These are phyloP conservation scores for Cathartes aura DNA, from an alignment of 2,113 vertebrate species.

Conservation along the genomic window DNA sequence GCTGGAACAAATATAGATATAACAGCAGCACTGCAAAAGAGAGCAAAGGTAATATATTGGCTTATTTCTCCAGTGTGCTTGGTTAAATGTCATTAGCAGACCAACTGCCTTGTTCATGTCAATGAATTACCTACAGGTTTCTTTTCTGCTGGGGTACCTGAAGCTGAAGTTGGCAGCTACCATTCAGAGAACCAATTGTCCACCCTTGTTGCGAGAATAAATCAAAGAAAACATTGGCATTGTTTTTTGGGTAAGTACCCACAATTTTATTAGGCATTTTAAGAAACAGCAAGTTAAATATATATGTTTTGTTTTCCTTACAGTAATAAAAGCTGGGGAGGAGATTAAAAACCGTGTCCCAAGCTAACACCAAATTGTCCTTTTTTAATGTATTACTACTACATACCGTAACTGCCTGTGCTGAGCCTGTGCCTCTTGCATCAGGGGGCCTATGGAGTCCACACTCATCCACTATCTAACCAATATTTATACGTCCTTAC, in stretches of 20 bases:
- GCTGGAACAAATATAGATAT: neutral
- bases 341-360: neutral
- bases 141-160: neutral
- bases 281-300: neutral
- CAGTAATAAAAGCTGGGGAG: neutral
- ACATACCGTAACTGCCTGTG: neutral
- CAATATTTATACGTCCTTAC: neutral
- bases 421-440: neutral
- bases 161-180: neutral
- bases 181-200: neutral
- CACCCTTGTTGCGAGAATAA: neutral
- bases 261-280: neutral
- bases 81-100: neutral
- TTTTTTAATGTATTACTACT: neutral
- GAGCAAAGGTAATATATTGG: neutral
- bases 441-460: accelerated
- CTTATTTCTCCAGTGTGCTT: neutral
- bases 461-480: neutral
- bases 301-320: neutral
- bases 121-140: neutral
- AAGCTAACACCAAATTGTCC: neutral
- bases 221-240: neutral
- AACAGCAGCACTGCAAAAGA: neutral
- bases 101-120: neutral
- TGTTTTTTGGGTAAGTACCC: neutral